Evolutionary conservation across 2,113 vertebrate genomes (phyloP).

Genomic region (Archilochus colubris): DNA sequence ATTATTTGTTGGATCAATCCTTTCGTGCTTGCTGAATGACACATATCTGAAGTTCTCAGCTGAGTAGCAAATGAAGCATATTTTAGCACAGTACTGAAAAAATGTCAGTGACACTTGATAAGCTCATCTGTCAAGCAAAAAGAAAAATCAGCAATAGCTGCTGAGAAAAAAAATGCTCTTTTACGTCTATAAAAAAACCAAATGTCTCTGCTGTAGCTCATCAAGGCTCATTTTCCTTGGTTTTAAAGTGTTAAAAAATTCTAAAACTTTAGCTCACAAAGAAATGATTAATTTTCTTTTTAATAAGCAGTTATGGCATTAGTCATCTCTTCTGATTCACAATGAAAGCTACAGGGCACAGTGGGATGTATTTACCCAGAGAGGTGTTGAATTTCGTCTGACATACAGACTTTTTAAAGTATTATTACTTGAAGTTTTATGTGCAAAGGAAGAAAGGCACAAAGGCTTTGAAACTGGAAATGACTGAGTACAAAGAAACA

Average conservation of each 20-base stretch:
- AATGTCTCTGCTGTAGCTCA: neutral
- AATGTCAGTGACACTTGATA: conserved; percentile 44
- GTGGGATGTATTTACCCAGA: conserved; percentile 35
- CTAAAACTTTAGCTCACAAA: conserved; percentile 36
- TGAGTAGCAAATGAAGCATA: conserved; percentile 53
- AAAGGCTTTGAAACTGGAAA: conserved; percentile 15
- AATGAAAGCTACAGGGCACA: conserved; percentile 47
- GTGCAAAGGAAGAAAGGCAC: neutral
- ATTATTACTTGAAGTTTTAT: conserved; percentile 37
- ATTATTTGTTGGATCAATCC: conserved; percentile 15
- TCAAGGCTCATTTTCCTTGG: conserved; percentile 11
- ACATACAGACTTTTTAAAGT: conserved; percentile 20
- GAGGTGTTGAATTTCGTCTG: conserved; percentile 51
- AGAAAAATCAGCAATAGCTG: conserved; percentile 20
- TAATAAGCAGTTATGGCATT: conserved; percentile 61
- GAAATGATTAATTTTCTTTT: conserved; percentile 56
- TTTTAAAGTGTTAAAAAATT: conserved; percentile 43
- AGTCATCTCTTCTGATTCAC: conserved; percentile 74
- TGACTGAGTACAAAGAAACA: neutral
- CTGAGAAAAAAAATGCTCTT: conserved; percentile 19
- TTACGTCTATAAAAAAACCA: conserved; percentile 1
- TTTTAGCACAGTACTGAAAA: conserved; percentile 52
- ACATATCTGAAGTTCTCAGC: conserved; percentile 46
- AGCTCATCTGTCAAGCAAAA: conserved; percentile 55
- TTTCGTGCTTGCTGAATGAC: conserved; percentile 33